Percentiles rank a stretch among this genome's conserved stretches.
Conservation (phyloP, 2,888 invertebrate genomes). For the Sphaerophoria rueppellii region DNA sequence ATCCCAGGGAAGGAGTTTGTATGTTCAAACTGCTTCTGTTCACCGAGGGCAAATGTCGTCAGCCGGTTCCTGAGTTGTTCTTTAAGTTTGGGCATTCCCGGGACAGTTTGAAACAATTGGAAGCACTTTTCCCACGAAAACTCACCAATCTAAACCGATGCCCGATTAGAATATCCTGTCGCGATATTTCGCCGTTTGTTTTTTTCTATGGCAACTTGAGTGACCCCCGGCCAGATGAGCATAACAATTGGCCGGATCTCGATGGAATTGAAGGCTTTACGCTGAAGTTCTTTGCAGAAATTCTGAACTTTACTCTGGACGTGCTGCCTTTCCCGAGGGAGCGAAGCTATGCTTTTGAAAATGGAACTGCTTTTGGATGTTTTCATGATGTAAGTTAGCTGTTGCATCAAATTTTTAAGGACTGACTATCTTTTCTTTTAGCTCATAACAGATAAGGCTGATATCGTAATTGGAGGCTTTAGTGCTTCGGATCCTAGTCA, state of each 20-base stretch:
- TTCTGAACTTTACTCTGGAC: constrained; percentile 76
- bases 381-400: constrained; percentile 75
- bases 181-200: constrained; percentile 75
- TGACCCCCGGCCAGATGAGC: constrained; percentile 68
- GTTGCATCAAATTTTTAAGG: neutral
- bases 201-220: constrained; percentile 76
- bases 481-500: constrained; percentile 75
- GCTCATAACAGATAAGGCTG: constrained; percentile 74
- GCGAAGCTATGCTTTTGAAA: constrained; percentile 56
- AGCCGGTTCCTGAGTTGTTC: neutral
- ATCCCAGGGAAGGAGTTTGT: neutral
- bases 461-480: constrained; percentile 78
- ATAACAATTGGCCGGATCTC: constrained; percentile 68
- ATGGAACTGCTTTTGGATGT: constrained; percentile 74
- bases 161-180: constrained; percentile 75
- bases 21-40: neutral
- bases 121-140: constrained; percentile 75
- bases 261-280: constrained; percentile 78
- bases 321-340: constrained; percentile 73
- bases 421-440: constrained; percentile 45
- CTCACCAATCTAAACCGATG: constrained; percentile 75
- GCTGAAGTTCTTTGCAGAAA: constrained; percentile 75
- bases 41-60: neutral
- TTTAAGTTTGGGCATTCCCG: constrained; percentile 37
- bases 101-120: constrained; percentile 15